Evolutionary conservation across 2,888 invertebrate species (phyloP).

Genomic region (Synanthedon tipuliformis): DNA sequence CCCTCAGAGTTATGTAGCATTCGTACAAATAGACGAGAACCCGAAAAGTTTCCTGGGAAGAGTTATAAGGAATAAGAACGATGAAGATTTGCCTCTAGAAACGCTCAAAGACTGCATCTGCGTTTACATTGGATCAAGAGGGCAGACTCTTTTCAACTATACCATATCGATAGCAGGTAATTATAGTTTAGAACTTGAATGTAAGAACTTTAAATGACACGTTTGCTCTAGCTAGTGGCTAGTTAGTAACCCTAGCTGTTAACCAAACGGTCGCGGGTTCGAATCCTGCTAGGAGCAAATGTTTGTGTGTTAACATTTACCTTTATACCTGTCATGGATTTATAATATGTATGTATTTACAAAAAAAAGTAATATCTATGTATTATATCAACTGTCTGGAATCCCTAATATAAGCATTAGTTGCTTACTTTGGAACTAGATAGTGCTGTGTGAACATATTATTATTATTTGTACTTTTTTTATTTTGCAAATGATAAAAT

Average conservation of each 20-base stretch:
- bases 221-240: too few relatives aligned
- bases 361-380: too few relatives aligned
- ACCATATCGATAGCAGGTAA: conserved; percentile 66
- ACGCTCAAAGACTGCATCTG: conserved; percentile 65
- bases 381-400: too few relatives aligned
- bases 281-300: too few relatives aligned
- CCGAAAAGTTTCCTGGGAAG: conserved; percentile 39
- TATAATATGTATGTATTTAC: too few relatives aligned
- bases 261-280: too few relatives aligned
- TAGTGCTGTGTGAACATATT: neutral
- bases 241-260: too few relatives aligned
- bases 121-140: conserved; percentile 75
- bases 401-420: too few relatives aligned
- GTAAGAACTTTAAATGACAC: too few relatives aligned
- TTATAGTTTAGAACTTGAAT: neutral
- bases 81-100: conserved; percentile 27
- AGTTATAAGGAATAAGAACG: conserved; percentile 24
- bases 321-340: too few relatives aligned
- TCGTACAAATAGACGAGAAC: conserved; percentile 30
- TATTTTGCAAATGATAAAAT: neutral
- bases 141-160: conserved; percentile 74
- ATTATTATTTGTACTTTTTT: conserved; percentile 4
- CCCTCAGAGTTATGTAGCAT: conserved; percentile 39
- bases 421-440: too few relatives aligned
- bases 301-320: too few relatives aligned